A percentile compares a stretch with the other conserved stretches of the same genome.
phyloP scores from a whole-genome alignment of 2,797 vertebrate species.

The Luscinia megarhynchos region DNA sequence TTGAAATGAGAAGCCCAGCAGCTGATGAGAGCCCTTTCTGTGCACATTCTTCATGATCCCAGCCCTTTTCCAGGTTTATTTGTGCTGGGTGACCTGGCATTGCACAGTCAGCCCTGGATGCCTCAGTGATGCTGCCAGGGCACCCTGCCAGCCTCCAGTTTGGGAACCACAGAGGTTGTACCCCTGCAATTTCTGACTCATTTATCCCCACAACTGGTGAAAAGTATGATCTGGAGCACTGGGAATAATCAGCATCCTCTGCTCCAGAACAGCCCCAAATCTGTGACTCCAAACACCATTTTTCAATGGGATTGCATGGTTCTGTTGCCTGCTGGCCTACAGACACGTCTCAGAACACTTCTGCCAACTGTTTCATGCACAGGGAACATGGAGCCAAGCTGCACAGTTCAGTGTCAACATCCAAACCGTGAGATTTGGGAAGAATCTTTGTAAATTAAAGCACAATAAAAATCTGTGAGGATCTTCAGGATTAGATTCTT shows the following conservation, averaged over 20 bases:
- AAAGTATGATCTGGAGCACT: background rate
- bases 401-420: background rate
- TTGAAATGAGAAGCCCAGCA: background rate
- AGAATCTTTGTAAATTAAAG: background rate
- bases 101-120: fast-evolving
- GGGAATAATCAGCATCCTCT: background rate
- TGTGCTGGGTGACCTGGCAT: background rate
- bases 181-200: background rate
- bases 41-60: background rate
- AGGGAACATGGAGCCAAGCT: background rate
- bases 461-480: background rate
- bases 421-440: background rate
- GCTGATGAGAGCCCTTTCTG: background rate
- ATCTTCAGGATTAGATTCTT: background rate
- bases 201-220: background rate
- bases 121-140: background rate
- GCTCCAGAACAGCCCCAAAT: background rate
- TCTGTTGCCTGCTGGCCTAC: background rate
- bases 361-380: background rate
- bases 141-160: fast-evolving
- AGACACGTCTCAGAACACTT: background rate
- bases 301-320: background rate
- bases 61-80: background rate
- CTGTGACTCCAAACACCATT: background rate
- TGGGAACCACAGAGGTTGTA: background rate